Percentiles rank a stretch among this genome's conserved stretches.
Conservation (phyloP, 2,888 invertebrate species). For the Bombylius major region DNA sequence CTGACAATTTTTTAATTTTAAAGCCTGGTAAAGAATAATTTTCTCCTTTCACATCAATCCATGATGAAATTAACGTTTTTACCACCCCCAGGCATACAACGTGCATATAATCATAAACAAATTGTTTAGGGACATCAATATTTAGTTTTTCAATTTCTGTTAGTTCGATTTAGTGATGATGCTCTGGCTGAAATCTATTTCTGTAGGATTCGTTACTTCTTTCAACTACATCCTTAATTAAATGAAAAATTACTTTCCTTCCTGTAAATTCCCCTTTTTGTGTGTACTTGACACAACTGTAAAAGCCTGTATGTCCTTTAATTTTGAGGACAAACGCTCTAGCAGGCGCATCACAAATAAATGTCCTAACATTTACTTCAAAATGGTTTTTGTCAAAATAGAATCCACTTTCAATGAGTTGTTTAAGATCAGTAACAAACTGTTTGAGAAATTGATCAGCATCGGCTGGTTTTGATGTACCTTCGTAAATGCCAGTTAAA, state of each 20-base stretch:
- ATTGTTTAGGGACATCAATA: not conserved
- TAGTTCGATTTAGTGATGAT: not conserved
- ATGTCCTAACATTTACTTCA: not conserved
- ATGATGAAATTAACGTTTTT: not conserved
- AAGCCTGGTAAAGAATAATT: not conserved
- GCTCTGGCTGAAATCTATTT: not conserved
- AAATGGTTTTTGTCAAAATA: not conserved
- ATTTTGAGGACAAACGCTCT: not conserved
- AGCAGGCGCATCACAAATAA: slow-evolving; percentile 1
- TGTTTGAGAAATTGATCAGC: not conserved
- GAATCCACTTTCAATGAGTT: not conserved
- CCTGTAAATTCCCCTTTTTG: not conserved
- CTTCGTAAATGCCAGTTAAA: not conserved
- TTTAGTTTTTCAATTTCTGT: not conserved
- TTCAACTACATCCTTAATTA: too few relatives aligned
- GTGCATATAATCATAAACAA: slow-evolving; percentile 5
- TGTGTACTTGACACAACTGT: not conserved
- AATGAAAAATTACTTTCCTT: not conserved
- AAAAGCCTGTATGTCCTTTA: not conserved
- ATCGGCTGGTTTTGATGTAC: not conserved
- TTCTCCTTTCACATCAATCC: not conserved
- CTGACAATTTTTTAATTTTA: not conserved
- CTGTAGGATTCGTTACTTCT: not conserved
- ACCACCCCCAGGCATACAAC: slow-evolving; percentile 10
- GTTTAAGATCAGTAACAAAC: not conserved